Evolutionary conservation across 1,140 invertebrate species (phyloP), one percentile per base, ranked within the genome.

Genomic region (Papilio polyxenes): DNA sequence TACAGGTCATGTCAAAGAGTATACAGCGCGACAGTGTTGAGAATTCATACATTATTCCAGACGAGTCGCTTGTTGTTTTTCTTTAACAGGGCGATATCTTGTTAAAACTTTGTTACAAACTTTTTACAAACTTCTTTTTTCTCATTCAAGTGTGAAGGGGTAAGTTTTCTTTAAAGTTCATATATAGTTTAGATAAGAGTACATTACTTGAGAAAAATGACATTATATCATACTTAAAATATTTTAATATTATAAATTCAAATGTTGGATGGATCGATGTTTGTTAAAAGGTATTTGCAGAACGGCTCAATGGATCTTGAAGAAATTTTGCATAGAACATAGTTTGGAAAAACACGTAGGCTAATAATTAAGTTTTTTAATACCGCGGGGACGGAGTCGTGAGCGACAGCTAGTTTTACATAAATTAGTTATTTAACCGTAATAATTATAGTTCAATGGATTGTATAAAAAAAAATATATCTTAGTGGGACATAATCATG

Each of bases 21-120:
- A 37, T 37, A 72, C 10, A 59, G 5, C 9, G 65, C 65, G 11
- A 56, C 4, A 17, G 53, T 20, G 23, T 72, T 72, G 23, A 15
- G 62, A 31, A 11, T 72, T 37, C 65, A 72, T 72, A 40, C 23
- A 72, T 72, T 72, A 72, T 72, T 72, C 65, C 65, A 37, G 23
- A 72, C 65, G 31, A 72, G 65, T 40, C 11, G 23, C 65, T 40
- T 72, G 65, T 72, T 65, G 62, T 65, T 65, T 72, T 11, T 37
- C 23, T 37, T 72, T 72, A 65, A 72, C 11, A 72, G 31, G 3
- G 3, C 65, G 11, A 72, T 72, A 72, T 72, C 65, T 72, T 72
- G 65, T 72, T 37, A 72, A 15, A 72, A 72, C 65, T 37, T 72
- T 65, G 20, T 65, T 65, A 65, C 9, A 23, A 31, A 65, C 62